Conservation (phyloP, 2,888 invertebrate species). For the Thyatira batis region DNA sequence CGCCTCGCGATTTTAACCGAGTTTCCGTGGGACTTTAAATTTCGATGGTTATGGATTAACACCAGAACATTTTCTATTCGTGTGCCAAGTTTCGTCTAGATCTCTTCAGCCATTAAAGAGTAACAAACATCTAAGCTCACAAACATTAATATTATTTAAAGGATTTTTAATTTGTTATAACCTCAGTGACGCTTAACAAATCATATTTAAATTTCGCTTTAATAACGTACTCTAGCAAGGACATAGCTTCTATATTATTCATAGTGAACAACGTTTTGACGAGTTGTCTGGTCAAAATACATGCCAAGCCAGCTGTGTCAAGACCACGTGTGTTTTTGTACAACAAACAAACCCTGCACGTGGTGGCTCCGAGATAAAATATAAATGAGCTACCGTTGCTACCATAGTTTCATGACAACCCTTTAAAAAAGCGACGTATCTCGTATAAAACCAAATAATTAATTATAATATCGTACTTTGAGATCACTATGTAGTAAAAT, state of each 20-base stretch:
- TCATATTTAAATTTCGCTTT: background rate
- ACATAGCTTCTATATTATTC: background rate
- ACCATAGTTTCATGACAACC: background rate
- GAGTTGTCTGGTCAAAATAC: conserved; percentile 22
- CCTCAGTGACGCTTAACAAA: background rate
- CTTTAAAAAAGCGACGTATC: background rate
- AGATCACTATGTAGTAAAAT: background rate
- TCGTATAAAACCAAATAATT: background rate
- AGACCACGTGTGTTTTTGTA: conserved; percentile 53
- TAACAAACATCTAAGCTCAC: too few species aligned
- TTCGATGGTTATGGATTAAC: too few species aligned
- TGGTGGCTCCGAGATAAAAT: conserved; percentile 31
- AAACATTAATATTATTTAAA: too few species aligned
- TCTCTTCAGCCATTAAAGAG: too few species aligned
- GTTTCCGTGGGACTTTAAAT: too few species aligned
- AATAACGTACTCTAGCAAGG: background rate
- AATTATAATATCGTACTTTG: background rate
- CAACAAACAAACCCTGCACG: conserved; percentile 38
- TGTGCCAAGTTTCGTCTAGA: too few species aligned
- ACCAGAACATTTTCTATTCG: too few species aligned
- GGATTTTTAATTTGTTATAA: background rate
- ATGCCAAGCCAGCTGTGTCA: conserved; percentile 52
- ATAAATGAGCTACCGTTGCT: conserved; percentile 4
- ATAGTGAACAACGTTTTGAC: background rate
- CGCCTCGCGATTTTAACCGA: too few species aligned